A percentile compares a stretch with the other conserved stretches of the same genome.
Conservation (phyloP, 2,888 invertebrate species). For the Cerastoderma edule region DNA sequence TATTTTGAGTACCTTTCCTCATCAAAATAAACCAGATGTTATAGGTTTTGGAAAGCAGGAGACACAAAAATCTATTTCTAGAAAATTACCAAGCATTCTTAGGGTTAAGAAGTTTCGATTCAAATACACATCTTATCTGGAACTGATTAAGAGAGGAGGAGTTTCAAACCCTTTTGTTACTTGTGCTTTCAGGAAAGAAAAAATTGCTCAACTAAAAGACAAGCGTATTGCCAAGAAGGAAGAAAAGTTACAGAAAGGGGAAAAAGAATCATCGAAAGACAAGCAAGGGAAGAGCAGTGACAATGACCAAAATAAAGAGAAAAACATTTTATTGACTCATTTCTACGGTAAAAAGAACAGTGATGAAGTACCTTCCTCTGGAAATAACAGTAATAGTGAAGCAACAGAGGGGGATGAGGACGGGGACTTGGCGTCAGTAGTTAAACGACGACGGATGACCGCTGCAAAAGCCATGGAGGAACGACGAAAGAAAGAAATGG, state of each 20-base stretch:
- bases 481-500: conserved; percentile 72
- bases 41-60: too few species aligned
- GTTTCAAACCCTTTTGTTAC: too few species aligned
- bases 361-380: conserved; percentile 47
- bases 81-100: too few species aligned
- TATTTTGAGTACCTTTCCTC: too few species aligned
- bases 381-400: conserved; percentile 57
- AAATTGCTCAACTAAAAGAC: conserved; percentile 72
- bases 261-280: conserved; percentile 29
- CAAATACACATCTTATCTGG: too few species aligned
- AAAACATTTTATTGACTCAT: conserved; percentile 61
- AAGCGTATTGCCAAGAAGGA: conserved; percentile 67
- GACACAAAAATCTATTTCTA: too few species aligned
- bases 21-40: too few species aligned
- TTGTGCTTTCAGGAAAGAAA: conserved; percentile 68
- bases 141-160: too few species aligned
- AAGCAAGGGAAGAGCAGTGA: background rate
- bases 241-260: conserved; percentile 31
- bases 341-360: conserved; percentile 77
- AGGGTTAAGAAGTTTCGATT: too few species aligned
- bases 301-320: conserved; percentile 19
- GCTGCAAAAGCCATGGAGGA: conserved; percentile 78
- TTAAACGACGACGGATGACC: conserved; percentile 78
- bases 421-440: conserved; percentile 74
- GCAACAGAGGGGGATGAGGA: conserved; percentile 66